phyloP scores from a whole-genome alignment of 2,797 vertebrate genomes.

The Tarsius wallacei region DNA sequence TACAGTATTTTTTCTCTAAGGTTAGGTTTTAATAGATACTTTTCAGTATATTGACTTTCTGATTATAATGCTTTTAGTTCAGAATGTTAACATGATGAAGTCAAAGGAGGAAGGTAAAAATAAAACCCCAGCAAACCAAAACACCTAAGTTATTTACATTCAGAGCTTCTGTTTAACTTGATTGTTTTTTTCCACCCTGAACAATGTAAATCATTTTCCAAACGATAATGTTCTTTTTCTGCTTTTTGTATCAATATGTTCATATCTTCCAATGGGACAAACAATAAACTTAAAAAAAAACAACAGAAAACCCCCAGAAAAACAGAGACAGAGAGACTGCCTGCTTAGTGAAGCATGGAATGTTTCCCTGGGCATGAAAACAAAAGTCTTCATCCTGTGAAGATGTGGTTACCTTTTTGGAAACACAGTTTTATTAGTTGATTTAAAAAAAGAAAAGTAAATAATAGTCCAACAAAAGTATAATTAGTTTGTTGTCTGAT shows the following conservation, averaged over 20 bases:
- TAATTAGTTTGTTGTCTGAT: background rate
- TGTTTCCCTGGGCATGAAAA: constrained; percentile 66
- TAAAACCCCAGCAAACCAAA: constrained; percentile 23
- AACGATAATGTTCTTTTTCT: constrained; percentile 66
- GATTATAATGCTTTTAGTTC: constrained; percentile 70
- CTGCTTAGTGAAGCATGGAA: constrained; percentile 76
- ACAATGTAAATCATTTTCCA: constrained; percentile 70
- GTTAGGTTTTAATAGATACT: constrained; percentile 77
- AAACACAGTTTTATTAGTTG: background rate
- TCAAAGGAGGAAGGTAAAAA: constrained; percentile 59
- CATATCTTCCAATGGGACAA: constrained; percentile 83
- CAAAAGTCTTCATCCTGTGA: constrained; percentile 70
- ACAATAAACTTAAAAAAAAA: constrained; percentile 87
- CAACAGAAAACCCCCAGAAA: constrained; percentile 62
- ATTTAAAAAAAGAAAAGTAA: constrained; percentile 66
- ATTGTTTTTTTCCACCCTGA: background rate
- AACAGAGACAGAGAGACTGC: constrained; percentile 62
- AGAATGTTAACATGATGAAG: constrained; percentile 79
- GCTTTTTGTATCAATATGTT: constrained; percentile 80
- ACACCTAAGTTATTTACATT: constrained; percentile 57
- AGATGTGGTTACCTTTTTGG: background rate
- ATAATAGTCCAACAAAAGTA: constrained; percentile 55
- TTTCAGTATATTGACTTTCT: constrained; percentile 69
- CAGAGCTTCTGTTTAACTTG: constrained; percentile 71
- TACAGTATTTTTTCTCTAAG: constrained; percentile 65